These are phyloP conservation scores for Diabrotica undecimpunctata DNA, from an alignment of 1,140 invertebrate genomes.

Conservation along the genomic window DNA sequence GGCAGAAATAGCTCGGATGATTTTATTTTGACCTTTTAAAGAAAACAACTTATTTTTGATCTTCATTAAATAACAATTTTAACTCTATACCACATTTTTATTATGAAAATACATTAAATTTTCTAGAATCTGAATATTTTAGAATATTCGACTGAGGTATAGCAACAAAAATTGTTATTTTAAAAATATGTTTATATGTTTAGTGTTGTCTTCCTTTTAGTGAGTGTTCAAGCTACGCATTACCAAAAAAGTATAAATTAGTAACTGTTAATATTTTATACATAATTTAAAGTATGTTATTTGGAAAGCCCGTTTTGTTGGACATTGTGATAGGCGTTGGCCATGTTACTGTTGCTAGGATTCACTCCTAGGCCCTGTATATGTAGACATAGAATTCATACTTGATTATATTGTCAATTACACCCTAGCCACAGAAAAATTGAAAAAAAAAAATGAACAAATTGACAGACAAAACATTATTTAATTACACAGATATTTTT, in stretches of 20 bases:
- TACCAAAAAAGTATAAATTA: slow-evolving; percentile 45
- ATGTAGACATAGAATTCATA: slow-evolving; percentile 47
- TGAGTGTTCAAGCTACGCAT: slow-evolving; percentile 47
- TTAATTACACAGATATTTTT: slow-evolving; percentile 55
- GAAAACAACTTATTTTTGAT: too few relatives aligned
- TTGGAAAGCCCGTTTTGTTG: slow-evolving; percentile 48
- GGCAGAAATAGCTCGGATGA: too few relatives aligned
- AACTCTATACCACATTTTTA: background rate
- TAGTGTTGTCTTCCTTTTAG: slow-evolving; percentile 47
- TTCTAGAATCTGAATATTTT: background rate
- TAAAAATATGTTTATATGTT: slow-evolving; percentile 35
- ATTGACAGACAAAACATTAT: slow-evolving; percentile 51
- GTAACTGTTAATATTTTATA: slow-evolving; percentile 52
- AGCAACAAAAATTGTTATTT: slow-evolving; percentile 23
- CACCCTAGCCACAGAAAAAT: slow-evolving; percentile 43
- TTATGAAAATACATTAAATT: too few relatives aligned
- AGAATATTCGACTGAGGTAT: slow-evolving; percentile 4
- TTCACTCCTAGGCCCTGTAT: slow-evolving; percentile 45
- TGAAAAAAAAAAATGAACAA: slow-evolving; percentile 43
- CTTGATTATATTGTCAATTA: slow-evolving; percentile 50
- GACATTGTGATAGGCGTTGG: slow-evolving; percentile 49
- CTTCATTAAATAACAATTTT: background rate
- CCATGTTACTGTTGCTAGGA: slow-evolving; percentile 50
- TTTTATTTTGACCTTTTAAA: too few relatives aligned
- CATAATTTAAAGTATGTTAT: slow-evolving; percentile 51